A percentile compares a stretch with the other conserved stretches of the same genome.
Evolutionary conservation across 2,113 vertebrate species (phyloP).

Genomic region (Poeciliopsis occidentalis): DNA sequence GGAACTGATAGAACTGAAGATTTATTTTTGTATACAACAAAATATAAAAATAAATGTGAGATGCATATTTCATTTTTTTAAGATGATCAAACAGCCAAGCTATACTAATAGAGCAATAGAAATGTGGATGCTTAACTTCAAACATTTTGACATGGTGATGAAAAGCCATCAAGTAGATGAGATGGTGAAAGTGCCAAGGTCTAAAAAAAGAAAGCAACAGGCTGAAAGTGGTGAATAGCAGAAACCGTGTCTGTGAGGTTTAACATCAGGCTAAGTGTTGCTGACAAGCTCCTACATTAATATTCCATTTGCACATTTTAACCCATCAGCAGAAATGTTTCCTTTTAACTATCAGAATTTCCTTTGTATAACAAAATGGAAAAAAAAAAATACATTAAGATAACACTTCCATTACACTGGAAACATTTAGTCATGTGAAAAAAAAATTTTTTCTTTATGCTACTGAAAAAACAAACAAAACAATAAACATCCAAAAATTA

Average conservation of each 20-base stretch:
- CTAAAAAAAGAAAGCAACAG: neutral
- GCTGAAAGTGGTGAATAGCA: neutral
- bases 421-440: no score
- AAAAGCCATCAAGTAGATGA: neutral
- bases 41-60: no score
- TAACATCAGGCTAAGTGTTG: neutral
- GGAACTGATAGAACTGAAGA: slow-evolving; percentile 2
- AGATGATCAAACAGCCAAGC: neutral
- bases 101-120: slow-evolving; percentile 22
- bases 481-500: no score
- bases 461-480: no score
- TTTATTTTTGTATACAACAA: neutral
- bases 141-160: slow-evolving; percentile 12
- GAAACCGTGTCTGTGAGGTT: neutral
- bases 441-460: no score
- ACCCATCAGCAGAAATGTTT: neutral
- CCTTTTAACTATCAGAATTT: no score
- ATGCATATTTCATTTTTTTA: slow-evolving; percentile 19
- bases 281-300: neutral
- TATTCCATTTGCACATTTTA: neutral
- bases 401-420: no score
- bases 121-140: slow-evolving; percentile 58
- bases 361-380: no score
- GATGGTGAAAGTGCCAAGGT: neutral
- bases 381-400: no score